Conservation (phyloP, 2,888 invertebrate species). For the Acholoe squamosa region DNA sequence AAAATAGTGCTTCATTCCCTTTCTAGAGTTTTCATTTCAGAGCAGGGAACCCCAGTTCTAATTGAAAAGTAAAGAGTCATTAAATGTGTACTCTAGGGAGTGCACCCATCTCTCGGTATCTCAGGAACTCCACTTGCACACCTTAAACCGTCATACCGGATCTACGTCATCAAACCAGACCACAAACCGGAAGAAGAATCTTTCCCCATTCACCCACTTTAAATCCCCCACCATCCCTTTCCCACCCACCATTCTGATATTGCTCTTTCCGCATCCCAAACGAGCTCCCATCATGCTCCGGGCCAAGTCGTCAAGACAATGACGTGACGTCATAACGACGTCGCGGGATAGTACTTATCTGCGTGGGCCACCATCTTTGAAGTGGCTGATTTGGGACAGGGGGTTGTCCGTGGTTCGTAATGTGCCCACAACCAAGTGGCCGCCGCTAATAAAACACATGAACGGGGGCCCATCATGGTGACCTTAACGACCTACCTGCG, state of each 20-base stretch:
- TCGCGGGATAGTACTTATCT: constrained; percentile 20
- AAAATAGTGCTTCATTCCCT: too few species aligned
- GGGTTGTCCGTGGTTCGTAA: not conserved
- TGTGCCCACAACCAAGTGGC: not conserved
- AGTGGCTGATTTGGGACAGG: not conserved
- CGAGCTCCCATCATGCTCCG: constrained; percentile 37
- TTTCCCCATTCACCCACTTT: not conserved
- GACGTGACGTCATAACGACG: constrained; percentile 54
- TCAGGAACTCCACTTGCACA: too few species aligned
- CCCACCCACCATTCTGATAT: not conserved
- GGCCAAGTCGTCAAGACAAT: constrained; percentile 34
- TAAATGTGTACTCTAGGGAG: too few species aligned
- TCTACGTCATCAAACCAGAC: too few species aligned
- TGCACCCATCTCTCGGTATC: too few species aligned
- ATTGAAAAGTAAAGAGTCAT: too few species aligned
- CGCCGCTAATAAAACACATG: constrained; percentile 41
- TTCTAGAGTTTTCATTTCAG: too few species aligned
- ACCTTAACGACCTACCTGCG: constrained; percentile 22
- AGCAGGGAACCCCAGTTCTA: too few species aligned
- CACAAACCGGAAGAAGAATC: not conserved
- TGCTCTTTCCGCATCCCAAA: not conserved
- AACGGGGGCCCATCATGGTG: constrained; percentile 42
- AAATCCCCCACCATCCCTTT: not conserved
- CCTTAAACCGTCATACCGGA: too few species aligned
- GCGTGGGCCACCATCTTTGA: not conserved